phyloP scores from a whole-genome alignment of 2,797 vertebrate species.

The Sebastes alutus region DNA sequence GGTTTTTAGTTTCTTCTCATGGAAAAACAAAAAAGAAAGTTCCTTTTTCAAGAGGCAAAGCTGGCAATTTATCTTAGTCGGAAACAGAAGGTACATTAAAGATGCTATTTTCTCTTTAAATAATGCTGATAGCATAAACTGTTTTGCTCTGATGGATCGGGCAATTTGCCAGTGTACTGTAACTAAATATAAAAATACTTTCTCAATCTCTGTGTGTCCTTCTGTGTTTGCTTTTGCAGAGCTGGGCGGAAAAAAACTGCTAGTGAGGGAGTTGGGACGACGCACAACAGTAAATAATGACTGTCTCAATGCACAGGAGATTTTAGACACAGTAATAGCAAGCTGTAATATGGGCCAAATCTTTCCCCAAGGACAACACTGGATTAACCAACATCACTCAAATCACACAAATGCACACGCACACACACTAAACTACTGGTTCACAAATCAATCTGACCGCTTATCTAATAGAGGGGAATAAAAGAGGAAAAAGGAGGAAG shows the following conservation, averaged over 20 bases:
- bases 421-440: conserved; percentile 29
- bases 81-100: background rate
- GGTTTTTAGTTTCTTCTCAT: background rate
- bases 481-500: conserved; percentile 15
- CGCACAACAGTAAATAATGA: conserved; percentile 68
- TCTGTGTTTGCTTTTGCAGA: conserved; percentile 29
- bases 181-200: conserved; percentile 4
- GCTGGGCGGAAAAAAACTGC: conserved; percentile 36
- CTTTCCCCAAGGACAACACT: conserved; percentile 69
- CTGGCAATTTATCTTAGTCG: background rate
- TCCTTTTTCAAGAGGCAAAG: background rate
- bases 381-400: conserved; percentile 73
- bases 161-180: background rate
- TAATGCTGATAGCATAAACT: background rate
- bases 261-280: conserved; percentile 32
- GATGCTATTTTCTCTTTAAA: background rate
- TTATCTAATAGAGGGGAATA: conserved; percentile 57
- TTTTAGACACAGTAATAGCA: conserved; percentile 61
- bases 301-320: conserved; percentile 68
- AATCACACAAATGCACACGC: conserved; percentile 47
- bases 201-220: background rate
- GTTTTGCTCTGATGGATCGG: background rate
- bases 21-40: background rate
- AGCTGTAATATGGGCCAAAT: conserved; percentile 75
- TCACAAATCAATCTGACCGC: conserved; percentile 62